A percentile compares a stretch with the other conserved stretches of the same genome.
phyloP scores from a whole-genome alignment of 2,888 invertebrate genomes.

The Loripinus fragilis region DNA sequence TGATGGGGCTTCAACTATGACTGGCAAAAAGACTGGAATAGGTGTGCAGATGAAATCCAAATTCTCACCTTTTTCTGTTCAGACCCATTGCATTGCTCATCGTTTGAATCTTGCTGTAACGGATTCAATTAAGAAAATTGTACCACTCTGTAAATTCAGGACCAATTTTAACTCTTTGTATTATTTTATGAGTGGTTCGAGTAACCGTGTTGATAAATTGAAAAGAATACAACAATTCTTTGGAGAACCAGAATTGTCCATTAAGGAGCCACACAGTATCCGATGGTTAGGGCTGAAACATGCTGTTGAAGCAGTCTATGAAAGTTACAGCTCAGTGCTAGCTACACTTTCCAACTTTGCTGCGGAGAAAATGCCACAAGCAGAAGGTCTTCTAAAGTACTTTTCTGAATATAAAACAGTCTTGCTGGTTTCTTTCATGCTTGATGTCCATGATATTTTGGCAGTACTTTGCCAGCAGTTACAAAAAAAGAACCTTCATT shows the following conservation, averaged over 20 bases:
- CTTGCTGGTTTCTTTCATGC: slow-evolving; percentile 39
- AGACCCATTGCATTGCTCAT: slow-evolving; percentile 48
- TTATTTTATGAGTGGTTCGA: slow-evolving; percentile 45
- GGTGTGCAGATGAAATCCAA: slow-evolving; percentile 5
- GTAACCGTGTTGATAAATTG: slow-evolving; percentile 28
- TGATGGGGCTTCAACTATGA: slow-evolving; percentile 32
- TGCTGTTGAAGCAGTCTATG: slow-evolving; percentile 53
- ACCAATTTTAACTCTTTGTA: slow-evolving; percentile 53
- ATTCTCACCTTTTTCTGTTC: background rate
- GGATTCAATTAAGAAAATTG: slow-evolving; percentile 54
- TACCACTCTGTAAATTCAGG: slow-evolving; percentile 43
- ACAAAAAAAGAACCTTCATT: slow-evolving; percentile 42
- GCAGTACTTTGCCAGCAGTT: slow-evolving; percentile 34
- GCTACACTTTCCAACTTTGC: slow-evolving; percentile 49
- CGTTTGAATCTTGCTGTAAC: slow-evolving; percentile 47
- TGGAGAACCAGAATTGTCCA: slow-evolving; percentile 45
- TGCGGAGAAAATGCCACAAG: slow-evolving; percentile 30
- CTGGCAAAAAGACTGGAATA: slow-evolving; percentile 23
- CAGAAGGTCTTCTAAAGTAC: slow-evolving; percentile 44
- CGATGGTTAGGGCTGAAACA: slow-evolving; percentile 51
- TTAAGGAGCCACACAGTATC: slow-evolving; percentile 53
- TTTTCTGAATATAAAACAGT: slow-evolving; percentile 44
- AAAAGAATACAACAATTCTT: slow-evolving; percentile 47
- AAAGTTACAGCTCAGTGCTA: slow-evolving; percentile 40
- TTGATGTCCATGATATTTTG: slow-evolving; percentile 48